These are phyloP conservation scores for Ips typographus DNA, from an alignment of 1,140 invertebrate genomes.

Conservation along the genomic window DNA sequence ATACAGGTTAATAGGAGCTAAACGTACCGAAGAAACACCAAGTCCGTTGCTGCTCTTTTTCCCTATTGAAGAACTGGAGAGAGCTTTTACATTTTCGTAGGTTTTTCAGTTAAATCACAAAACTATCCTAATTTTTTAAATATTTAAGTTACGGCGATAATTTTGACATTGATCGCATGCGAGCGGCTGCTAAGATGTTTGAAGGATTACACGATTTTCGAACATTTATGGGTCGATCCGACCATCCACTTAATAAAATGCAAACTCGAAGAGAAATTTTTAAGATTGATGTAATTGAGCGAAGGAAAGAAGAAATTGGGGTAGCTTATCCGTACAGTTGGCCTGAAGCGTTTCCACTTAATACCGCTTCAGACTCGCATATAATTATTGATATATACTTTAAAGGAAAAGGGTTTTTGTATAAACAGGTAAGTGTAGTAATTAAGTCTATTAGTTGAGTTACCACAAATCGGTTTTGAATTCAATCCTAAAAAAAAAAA, in stretches of 20 bases:
- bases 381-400: constrained; percentile 62
- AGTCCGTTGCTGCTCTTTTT: constrained; percentile 47
- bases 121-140: constrained; percentile 8
- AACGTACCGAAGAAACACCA: constrained; percentile 42
- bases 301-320: constrained; percentile 31
- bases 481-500: no score
- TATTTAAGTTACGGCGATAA: constrained; percentile 50
- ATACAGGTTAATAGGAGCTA: constrained; percentile 61
- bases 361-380: constrained; percentile 53
- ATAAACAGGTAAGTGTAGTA: constrained; percentile 71
- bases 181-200: constrained; percentile 59
- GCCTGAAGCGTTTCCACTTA: constrained; percentile 34
- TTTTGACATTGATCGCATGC: constrained; percentile 62
- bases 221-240: constrained; percentile 60
- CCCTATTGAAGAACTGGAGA: constrained; percentile 59
- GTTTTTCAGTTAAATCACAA: constrained; percentile 4
- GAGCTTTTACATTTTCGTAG: constrained; percentile 56
- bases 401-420: constrained; percentile 66
- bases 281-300: constrained; percentile 54
- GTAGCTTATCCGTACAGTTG: constrained; percentile 42
- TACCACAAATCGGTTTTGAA: background rate
- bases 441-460: background rate
- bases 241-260: constrained; percentile 44
- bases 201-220: constrained; percentile 68
- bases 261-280: constrained; percentile 54